phyloP scores from a whole-genome alignment of 2,888 invertebrate genomes.

The Mythimna pallens region DNA sequence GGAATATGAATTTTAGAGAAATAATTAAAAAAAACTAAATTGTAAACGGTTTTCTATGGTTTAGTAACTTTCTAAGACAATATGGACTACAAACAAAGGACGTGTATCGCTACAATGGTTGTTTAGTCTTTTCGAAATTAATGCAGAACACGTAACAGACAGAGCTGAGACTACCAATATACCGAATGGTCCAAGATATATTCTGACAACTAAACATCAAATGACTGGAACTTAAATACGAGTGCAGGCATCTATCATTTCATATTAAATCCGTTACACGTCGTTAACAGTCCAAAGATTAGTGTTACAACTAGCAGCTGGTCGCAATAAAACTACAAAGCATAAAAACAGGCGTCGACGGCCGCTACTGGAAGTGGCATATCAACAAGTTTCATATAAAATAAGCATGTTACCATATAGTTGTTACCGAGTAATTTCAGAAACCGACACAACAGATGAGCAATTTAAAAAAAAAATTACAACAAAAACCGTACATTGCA shows the following conservation, averaged over 20 bases:
- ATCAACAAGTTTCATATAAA: neutral
- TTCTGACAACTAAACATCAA: slow-evolving; percentile 23
- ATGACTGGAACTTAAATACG: slow-evolving; percentile 8
- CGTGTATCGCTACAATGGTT: too few relatives aligned
- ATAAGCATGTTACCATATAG: neutral
- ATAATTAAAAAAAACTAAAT: too few relatives aligned
- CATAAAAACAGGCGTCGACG: neutral
- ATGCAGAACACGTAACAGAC: neutral
- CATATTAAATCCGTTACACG: slow-evolving; percentile 9
- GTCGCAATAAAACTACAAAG: neutral
- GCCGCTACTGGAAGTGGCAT: neutral
- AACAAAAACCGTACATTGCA: too few relatives aligned
- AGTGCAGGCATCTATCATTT: slow-evolving; percentile 8
- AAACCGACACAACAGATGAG: neutral
- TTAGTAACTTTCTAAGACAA: neutral
- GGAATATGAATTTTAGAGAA: neutral
- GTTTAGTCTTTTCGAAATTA: neutral
- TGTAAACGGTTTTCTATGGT: too few relatives aligned
- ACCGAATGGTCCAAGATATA: slow-evolving; percentile 1
- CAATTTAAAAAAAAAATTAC: neutral
- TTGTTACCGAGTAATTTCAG: neutral
- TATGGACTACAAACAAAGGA: too few relatives aligned
- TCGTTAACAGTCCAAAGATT: slow-evolving; percentile 21
- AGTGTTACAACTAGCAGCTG: slow-evolving; percentile 1
- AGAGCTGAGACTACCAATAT: neutral